A percentile compares a stretch with the other conserved stretches of the same genome.
These are phyloP conservation scores for Notechis scutatus DNA, from an alignment of 2,113 vertebrate species.

Conservation along the genomic window DNA sequence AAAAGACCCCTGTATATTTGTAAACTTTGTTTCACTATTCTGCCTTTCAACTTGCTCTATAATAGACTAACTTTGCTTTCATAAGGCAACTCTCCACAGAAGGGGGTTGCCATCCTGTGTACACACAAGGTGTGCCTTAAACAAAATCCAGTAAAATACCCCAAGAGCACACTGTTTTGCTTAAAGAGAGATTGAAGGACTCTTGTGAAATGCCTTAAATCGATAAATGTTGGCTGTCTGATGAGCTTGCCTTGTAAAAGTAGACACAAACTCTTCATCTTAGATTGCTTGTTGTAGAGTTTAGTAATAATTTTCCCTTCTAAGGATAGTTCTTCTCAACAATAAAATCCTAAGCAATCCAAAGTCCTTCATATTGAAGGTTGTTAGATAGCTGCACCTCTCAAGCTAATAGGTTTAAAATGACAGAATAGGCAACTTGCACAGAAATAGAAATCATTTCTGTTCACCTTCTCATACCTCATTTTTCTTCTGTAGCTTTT, in stretches of 20 bases:
- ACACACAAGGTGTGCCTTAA: conserved; percentile 33
- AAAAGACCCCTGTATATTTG: not conserved
- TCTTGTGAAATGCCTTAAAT: conserved; percentile 14
- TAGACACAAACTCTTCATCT: not conserved
- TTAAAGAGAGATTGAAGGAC: not conserved
- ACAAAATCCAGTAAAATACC: not conserved
- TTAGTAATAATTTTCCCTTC: not conserved
- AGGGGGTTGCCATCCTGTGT: conserved; percentile 10
- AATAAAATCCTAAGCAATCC: conserved; percentile 25
- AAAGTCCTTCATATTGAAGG: conserved; percentile 74
- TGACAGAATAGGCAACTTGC: conserved; percentile 51
- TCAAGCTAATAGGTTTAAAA: conserved; percentile 48
- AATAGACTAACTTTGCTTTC: conserved; percentile 12
- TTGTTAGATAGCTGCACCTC: conserved; percentile 40
- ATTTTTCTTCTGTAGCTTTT: conserved; percentile 47
- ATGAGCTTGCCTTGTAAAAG: conserved; percentile 8
- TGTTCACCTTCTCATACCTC: conserved; percentile 50
- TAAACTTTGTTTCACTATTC: not conserved
- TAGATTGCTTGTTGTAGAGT: conserved; percentile 27
- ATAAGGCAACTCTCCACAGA: conserved; percentile 11
- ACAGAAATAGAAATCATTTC: conserved; percentile 45
- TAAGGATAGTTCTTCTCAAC: conserved; percentile 32
- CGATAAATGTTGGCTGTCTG: not conserved
- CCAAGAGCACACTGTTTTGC: not conserved
- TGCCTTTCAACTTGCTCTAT: not conserved